Base-by-base conservation (phyloP, 2,113 vertebrate genomes). In the Eurystomus gularis region DNA sequence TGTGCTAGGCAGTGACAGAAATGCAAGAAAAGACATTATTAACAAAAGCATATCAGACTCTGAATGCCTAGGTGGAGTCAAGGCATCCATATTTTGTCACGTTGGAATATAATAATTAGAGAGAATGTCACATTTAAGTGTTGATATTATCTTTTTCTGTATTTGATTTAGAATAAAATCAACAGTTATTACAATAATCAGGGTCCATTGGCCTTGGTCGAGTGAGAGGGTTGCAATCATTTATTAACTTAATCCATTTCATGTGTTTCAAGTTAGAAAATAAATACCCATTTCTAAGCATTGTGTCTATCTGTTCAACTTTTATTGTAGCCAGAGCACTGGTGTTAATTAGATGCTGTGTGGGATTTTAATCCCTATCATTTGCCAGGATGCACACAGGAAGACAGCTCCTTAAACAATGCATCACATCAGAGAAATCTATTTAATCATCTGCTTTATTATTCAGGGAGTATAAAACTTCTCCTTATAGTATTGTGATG, bases 321-420 rank as follows among this genome's bases (percentile, higher is more conserved):
- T 95, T 89, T 82, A 78, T 69, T 92, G 86, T 49, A 72, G 61
- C 35, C 80, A 84, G 88, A 72, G 25, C 46, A 72, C 13, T 18
- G 37, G 28, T 71, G 81, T 95, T 96, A 92, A 95, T 95, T 96
- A 91, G 95, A 90, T 76, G 29, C 18, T 94, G 52, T 69, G n/a
- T 65, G 57, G 61, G 61, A 84, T 84, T 94, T 93, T 91, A 96
- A 89, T 97, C 88, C 81, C 80, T 86, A 25, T 83, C 64, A 46
- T 93, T 95, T 96, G 26, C 76, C 28, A 57, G 77, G 52, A 78
- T 89, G 90, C 76, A 92, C 44, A 68, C 13, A 81, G 28, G 61
- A 88, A 90, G 82, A 83, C 69, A 88, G 39, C 58, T 94, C 80
- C 94, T 93, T 71, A 92, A 75, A 88, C 83, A 93, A 86, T 71